Conservation (phyloP, 2,888 invertebrate genomes). For the Rotaria sp. region DNA sequence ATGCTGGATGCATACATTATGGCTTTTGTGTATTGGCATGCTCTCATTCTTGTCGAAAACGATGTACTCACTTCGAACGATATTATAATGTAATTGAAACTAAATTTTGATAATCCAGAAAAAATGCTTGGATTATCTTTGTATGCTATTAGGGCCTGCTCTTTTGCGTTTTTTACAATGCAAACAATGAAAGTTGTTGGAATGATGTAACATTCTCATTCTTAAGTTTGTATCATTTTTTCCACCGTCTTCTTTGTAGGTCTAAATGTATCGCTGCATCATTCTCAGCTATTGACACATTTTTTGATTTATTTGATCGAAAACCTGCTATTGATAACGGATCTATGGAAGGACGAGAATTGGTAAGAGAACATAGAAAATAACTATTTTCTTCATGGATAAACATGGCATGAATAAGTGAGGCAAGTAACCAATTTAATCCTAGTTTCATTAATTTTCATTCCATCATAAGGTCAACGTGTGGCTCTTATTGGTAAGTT, state of each 20-base stretch:
- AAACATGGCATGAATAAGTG: background rate
- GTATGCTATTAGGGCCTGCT: background rate
- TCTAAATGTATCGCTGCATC: background rate
- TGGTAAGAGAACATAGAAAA: conserved; percentile 40
- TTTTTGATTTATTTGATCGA: background rate
- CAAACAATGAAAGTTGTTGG: background rate
- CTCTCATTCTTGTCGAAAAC: background rate
- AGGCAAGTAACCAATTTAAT: background rate
- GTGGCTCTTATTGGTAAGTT: background rate
- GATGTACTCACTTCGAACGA: background rate
- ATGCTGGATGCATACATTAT: background rate
- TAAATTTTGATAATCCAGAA: background rate
- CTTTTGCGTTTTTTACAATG: background rate
- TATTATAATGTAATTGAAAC: background rate
- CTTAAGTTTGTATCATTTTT: background rate
- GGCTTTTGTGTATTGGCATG: background rate
- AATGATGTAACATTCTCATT: background rate
- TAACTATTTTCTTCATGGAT: conserved; percentile 45
- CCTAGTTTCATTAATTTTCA: background rate
- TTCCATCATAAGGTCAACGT: background rate
- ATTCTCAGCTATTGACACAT: background rate
- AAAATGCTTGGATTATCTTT: background rate
- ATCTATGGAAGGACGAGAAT: background rate
- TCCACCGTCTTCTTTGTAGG: background rate
- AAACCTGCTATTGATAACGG: background rate